Evolutionary conservation across 2,797 vertebrate species (phyloP).

Genomic region (Potorous gilbertii): DNA sequence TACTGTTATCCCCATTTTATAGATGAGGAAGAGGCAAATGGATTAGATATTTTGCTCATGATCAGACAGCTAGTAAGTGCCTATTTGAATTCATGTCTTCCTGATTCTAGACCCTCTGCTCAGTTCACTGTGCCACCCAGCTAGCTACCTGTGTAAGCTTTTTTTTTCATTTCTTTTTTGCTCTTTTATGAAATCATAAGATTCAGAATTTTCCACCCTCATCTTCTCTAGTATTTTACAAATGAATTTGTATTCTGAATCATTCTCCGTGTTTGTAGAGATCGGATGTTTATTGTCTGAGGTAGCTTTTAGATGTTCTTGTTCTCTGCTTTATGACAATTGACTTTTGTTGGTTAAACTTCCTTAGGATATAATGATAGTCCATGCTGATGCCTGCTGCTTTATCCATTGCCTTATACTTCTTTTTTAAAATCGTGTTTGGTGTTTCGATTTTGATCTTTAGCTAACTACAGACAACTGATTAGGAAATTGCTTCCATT

Average conservation of each 20-base stretch:
- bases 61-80: too few relatives aligned
- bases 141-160: neutral
- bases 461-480: too few relatives aligned
- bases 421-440: neutral
- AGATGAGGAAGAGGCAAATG: too few relatives aligned
- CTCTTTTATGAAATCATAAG: neutral
- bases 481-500: neutral
- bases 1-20: too few relatives aligned
- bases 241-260: neutral
- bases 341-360: neutral
- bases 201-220: neutral
- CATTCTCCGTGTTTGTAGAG: neutral
- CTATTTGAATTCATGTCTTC: too few relatives aligned
- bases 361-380: neutral
- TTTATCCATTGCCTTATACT: neutral
- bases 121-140: too few relatives aligned
- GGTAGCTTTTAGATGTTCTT: neutral
- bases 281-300: neutral
- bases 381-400: neutral
- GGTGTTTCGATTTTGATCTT: too few relatives aligned
- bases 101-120: too few relatives aligned
- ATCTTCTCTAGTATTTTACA: neutral
- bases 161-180: neutral
- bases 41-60: too few relatives aligned
- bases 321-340: neutral